Conservation (phyloP, 2,888 invertebrate species). For the Lypha dubia region DNA sequence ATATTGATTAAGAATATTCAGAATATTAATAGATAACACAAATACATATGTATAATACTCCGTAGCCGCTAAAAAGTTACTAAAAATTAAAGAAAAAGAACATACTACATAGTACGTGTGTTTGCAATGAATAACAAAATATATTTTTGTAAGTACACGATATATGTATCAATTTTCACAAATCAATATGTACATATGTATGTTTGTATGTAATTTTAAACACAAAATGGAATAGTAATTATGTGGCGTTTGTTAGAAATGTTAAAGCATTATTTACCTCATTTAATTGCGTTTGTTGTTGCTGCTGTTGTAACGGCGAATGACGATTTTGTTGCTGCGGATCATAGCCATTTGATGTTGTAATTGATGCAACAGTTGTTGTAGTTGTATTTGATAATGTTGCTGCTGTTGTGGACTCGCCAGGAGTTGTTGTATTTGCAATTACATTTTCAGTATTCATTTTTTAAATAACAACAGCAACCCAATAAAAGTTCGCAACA, state of each 20-base stretch:
- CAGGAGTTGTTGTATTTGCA: slow-evolving; percentile 72
- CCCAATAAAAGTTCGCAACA: slow-evolving; percentile 61
- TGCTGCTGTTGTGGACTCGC: slow-evolving; percentile 74
- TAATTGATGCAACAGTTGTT: slow-evolving; percentile 78
- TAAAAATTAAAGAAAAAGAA: not conserved
- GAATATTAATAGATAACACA: too few species aligned
- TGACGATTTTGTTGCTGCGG: slow-evolving; percentile 76
- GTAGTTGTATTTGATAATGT: slow-evolving; percentile 78
- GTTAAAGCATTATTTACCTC: slow-evolving; percentile 77
- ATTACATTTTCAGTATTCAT: slow-evolving; percentile 75
- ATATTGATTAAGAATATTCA: too few species aligned
- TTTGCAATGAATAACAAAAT: slow-evolving; percentile 2
- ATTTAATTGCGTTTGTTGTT: slow-evolving; percentile 80
- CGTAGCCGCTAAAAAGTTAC: too few species aligned
- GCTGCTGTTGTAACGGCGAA: slow-evolving; percentile 78
- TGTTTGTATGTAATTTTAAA: slow-evolving; percentile 40
- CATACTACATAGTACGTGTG: not conserved
- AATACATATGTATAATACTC: too few species aligned
- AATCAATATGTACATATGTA: slow-evolving; percentile 17
- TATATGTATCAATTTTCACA: not conserved
- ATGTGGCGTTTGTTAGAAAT: not conserved
- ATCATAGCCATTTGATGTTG: slow-evolving; percentile 78
- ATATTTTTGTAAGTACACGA: slow-evolving; percentile 1
- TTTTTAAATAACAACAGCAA: slow-evolving; percentile 66
- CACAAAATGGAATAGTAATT: slow-evolving; percentile 45